These are phyloP conservation scores for Protonemura montana DNA, from an alignment of 2,888 invertebrate species.

Conservation along the genomic window DNA sequence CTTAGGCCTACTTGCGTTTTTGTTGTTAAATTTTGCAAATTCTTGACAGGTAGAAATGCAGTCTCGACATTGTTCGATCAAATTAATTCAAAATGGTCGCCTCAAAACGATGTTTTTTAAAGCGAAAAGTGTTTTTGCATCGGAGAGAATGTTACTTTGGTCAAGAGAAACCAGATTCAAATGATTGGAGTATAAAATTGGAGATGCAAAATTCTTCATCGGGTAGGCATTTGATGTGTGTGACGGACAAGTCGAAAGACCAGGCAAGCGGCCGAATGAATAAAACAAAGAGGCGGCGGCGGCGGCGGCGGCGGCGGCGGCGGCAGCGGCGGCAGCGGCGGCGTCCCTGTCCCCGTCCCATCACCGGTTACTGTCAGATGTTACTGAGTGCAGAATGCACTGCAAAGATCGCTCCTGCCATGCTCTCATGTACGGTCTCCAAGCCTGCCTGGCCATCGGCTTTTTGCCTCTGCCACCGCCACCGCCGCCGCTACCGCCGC, in stretches of 20 bases:
- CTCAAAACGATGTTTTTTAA: conserved; percentile 20
- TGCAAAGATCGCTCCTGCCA: too few species aligned
- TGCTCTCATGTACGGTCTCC: too few species aligned
- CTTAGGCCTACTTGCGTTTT: conserved; percentile 37
- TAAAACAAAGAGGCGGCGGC: conserved; percentile 16
- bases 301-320: too few species aligned
- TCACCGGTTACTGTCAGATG: too few species aligned
- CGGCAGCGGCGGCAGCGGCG: too few species aligned
- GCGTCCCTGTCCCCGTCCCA: too few species aligned
- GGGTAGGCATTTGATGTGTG: conserved; percentile 22
- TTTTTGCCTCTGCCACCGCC: too few species aligned
- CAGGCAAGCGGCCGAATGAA: conserved; percentile 14
- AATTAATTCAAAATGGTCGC: conserved; percentile 46
- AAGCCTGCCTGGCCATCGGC: too few species aligned
- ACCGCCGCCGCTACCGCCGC: neutral
- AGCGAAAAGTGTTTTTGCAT: conserved; percentile 24
- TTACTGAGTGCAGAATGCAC: too few species aligned
- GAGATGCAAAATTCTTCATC: conserved; percentile 38
- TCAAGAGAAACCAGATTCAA: conserved; percentile 35
- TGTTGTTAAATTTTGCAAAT: conserved; percentile 47
- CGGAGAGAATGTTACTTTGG: conserved; percentile 35
- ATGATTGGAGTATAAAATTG: conserved; percentile 35
- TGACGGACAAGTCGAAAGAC: conserved; percentile 23
- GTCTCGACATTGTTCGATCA: conserved; percentile 42
- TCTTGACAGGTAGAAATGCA: conserved; percentile 47